Base-by-base conservation (phyloP, 53 echinoderm and acorn worm species). In the Luidia sarsii region DNA sequence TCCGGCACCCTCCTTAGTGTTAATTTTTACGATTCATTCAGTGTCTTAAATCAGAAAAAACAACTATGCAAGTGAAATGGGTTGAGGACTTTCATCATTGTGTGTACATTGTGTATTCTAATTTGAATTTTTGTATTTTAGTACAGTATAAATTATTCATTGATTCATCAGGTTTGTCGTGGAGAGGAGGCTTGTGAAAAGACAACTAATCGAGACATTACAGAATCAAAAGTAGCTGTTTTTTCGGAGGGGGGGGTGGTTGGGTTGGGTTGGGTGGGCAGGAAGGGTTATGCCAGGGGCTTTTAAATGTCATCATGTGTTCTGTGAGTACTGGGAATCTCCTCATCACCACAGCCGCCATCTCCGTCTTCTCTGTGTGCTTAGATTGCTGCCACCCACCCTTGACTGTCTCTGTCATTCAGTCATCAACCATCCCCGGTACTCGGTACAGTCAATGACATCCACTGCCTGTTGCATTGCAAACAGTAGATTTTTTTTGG, bases 41-140 rank as follows among this genome's bases (percentile, higher is more conserved):
- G 77, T 77, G 77, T 77, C 77, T 77, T 77, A 77, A n/a, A 31
- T 77, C 61, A 61, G 57, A 75, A 77, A n/a, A n/a, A n/a, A n/a
- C n/a, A n/a, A 61, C 77, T 77, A 77, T 77, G 77, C 77, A 77
- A 77, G 77, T 77, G 61, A 34, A 59, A 67, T 67, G 16, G 43
- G 67, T 67, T 77, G 19, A 59, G 59, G 48, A 77, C 77, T 77
- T 77, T 77, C 77, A 77, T 60, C 77, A 77, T 61, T 59, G 77
- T 61, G 55, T 50, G 77, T 77, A 77, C 5, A 53, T 25, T 77
- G 77, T 77, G 61, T 77, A 77, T 77, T 77, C 60, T 77, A 57
- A 60, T 59, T 59, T 77, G 59, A 43, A 77, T 77, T 77, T 75
- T 77, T 77, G 77, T 77, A 77, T 77, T 77, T 74, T 77, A 69